phyloP scores from a whole-genome alignment of 2,888 invertebrate genomes.

The Sphaerophoria rueppellii region DNA sequence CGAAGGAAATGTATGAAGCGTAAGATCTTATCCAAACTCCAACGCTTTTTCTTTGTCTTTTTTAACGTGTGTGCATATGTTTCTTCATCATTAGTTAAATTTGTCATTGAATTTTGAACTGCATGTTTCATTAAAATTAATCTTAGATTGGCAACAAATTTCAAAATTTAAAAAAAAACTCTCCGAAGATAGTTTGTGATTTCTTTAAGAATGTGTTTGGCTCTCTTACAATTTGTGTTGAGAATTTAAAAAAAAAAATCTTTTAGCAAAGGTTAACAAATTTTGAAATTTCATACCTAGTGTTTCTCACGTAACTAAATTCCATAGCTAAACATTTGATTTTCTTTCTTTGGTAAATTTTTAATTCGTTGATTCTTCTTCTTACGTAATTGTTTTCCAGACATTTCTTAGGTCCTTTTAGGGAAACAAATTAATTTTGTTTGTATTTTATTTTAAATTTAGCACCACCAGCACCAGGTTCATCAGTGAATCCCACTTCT shows the following conservation, averaged over 20 bases:
- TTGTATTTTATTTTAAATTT: slow-evolving; percentile 72
- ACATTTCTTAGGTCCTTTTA: neutral
- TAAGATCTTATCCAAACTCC: too few relatives aligned
- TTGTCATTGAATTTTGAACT: slow-evolving; percentile 28
- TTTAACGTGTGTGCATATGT: too few relatives aligned
- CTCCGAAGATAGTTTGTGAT: slow-evolving; percentile 4
- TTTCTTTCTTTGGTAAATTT: slow-evolving; percentile 58
- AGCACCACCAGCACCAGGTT: slow-evolving; percentile 84
- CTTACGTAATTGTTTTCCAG: neutral
- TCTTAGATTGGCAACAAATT: slow-evolving; percentile 44
- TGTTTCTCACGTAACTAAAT: slow-evolving; percentile 51
- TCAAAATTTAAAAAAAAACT: slow-evolving; percentile 38
- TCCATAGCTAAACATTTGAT: slow-evolving; percentile 40
- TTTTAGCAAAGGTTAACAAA: slow-evolving; percentile 24
- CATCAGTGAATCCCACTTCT: slow-evolving; percentile 83
- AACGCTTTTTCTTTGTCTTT: neutral
- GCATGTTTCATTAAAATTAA: slow-evolving; percentile 38
- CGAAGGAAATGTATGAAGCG: too few relatives aligned
- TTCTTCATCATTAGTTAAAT: too few relatives aligned
- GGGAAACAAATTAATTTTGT: neutral
- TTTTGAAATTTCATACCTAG: slow-evolving; percentile 52
- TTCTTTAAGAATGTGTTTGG: too few relatives aligned
- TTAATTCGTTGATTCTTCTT: slow-evolving; percentile 39
- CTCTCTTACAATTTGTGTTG: neutral
- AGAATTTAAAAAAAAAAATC: slow-evolving; percentile 4